Base-by-base conservation (phyloP, 64 coral and sea anemone genomes). In the Montipora efflorescens region DNA sequence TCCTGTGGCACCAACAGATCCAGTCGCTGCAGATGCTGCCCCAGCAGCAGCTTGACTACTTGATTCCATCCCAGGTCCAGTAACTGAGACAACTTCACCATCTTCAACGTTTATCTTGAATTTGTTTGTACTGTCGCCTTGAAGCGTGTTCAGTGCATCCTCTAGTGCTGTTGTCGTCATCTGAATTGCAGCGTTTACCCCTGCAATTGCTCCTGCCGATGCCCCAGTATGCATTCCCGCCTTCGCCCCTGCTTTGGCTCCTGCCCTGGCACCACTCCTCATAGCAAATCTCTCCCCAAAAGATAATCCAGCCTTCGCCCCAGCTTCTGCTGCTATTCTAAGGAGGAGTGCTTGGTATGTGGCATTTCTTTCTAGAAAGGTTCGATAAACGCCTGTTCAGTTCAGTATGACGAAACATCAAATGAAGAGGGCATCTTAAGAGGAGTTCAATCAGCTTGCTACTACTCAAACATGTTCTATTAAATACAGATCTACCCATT, bases 171-270 rank as follows among this genome's bases (percentile, higher is more conserved):
- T 67, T 58, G 69, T 87, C 2, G 84, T 47, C 22, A 72, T 78
- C 3, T 19, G 77, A 18, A 62, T 59, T 4, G 95, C 95, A 19
- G 91, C 91, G 55, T 68, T 79, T 8, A 74, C 92, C 13, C 91
- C 95, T 45, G 95, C 95, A 57, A 64, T 67, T 5, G 92, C 92
- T 2, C 95, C 95, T 8, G 88, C 88, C 77, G 93, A 67, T 0
- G 87, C 59, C 8, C 95, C 95, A 61, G 91, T 79, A 14, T 80
- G 59, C 11, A 59, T 76, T 45, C 95, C 95, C 13, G 95, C 91
- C 50, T 72, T 13, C 58, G 91, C 87, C 19, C 95, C 95, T 14
- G 95, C 95, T 45, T 81, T 84, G 1, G 79, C 81, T 9, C 90
- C 90, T 48, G 90, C 90, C 55, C 82, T 92, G 50, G 90, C 90